phyloP scores from a whole-genome alignment of 2,797 vertebrate genomes.

The Liparis tanakae region DNA sequence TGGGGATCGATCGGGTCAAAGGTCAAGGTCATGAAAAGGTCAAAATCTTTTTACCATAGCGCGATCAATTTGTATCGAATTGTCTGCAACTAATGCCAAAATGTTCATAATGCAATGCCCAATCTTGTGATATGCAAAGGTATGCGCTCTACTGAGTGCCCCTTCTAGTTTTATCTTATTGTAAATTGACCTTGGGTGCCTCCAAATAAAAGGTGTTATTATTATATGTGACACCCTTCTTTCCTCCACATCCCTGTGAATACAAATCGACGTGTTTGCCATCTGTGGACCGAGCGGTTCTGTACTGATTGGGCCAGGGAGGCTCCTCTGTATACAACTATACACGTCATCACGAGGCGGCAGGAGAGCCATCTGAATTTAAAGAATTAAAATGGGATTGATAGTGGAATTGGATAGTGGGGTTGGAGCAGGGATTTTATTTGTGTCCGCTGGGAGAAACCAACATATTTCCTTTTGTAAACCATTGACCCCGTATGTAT shows the following conservation, averaged over 20 bases:
- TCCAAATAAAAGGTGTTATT: too few species aligned
- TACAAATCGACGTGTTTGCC: constrained; percentile 82
- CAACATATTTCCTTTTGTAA: constrained; percentile 27
- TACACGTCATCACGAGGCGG: constrained; percentile 32
- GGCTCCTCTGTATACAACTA: constrained; percentile 46
- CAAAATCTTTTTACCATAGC: too few species aligned
- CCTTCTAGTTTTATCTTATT: too few species aligned
- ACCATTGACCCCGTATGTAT: constrained; percentile 23
- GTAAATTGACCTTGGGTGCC: too few species aligned
- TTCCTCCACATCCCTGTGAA: constrained; percentile 75
- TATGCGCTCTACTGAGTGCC: too few species aligned
- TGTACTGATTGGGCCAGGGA: constrained; percentile 42
- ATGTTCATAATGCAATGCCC: too few species aligned
- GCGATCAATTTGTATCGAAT: too few species aligned
- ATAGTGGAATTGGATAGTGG: neutral
- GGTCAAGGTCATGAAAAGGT: too few species aligned
- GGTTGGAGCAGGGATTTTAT: constrained; percentile 6
- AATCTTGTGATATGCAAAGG: too few species aligned
- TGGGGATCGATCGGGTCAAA: too few species aligned
- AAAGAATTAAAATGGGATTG: neutral
- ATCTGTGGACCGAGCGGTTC: constrained; percentile 76
- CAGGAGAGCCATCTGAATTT: constrained; percentile 19
- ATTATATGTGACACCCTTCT: constrained; percentile 82
- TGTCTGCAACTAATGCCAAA: too few species aligned
- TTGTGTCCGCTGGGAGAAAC: neutral